Evolutionary conservation across 64 coral and sea anemone genomes (phyloP).

Genomic region (Platygyra sinensis): DNA sequence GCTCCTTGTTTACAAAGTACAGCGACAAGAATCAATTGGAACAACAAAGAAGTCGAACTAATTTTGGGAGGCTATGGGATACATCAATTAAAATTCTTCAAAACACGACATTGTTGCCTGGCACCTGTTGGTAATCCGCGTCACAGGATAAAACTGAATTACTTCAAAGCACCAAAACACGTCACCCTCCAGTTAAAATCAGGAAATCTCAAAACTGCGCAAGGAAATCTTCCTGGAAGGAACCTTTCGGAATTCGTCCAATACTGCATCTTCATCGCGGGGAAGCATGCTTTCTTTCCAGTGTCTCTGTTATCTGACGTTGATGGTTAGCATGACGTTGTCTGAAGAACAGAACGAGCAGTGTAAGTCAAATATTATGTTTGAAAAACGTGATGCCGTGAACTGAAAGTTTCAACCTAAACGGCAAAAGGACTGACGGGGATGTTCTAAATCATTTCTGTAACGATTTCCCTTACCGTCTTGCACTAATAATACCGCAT

Average conservation of each 20-base stretch:
- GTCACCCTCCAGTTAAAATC: neutral
- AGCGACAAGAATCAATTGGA: neutral
- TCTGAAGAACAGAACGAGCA: neutral
- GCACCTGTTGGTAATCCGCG: neutral
- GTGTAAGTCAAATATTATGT: constrained; percentile 21
- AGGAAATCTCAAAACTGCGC: no score
- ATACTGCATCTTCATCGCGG: neutral
- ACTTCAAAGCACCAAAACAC: neutral
- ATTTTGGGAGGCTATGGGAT: neutral
- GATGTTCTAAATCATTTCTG: no score
- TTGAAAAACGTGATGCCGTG: neutral
- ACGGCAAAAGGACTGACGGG: neutral
- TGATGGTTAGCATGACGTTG: neutral
- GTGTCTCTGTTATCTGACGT: neutral
- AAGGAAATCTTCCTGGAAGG: no score
- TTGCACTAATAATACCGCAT: no score
- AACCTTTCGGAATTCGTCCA: no score
- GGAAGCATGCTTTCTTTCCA: neutral
- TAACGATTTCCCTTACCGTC: no score
- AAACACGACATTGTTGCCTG: neutral
- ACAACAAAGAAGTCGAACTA: constrained; percentile 19
- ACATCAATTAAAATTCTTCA: constrained; percentile 22
- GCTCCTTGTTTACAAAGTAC: neutral
- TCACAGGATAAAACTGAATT: neutral
- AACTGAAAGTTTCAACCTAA: neutral